Base-by-base conservation (phyloP, 2,113 vertebrate species). In the Cheirogaleus medius region DNA sequence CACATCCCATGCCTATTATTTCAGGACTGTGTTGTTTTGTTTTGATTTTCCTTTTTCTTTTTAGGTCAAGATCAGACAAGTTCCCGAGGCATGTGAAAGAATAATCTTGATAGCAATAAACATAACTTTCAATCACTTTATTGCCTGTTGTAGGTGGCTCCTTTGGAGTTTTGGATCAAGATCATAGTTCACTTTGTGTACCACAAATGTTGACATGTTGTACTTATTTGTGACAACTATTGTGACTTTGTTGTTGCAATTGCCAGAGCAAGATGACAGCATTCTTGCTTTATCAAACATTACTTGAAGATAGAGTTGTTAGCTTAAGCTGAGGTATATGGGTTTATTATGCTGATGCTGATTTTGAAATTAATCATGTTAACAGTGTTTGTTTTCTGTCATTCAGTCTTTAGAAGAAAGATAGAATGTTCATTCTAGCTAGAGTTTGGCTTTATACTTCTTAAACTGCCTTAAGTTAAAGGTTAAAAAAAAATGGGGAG, bases 31-130 rank as follows among this genome's bases (percentile, higher is more conserved):
- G 18, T 87, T 64, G 56, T 27, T 96, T 93, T 82, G 68, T 85
- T 93, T 34, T 14, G 91, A 68, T 25, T 95, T 78, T 73, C 34
- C 25, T 85, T 97, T 96, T 96, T 68, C 64, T 83, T 95, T 80
- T 69, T 74, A 91, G 87, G 47, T 95, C 91, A 97, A 95, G 95
- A 92, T 68, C 71, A 94, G 90, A 95, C 90, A 96, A 71, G 78
- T 23, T 94, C 63, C 83, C 25, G 49, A 60, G 66, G 9, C 27
- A 42, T 60, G 37, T 71, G 78, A 95, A 96, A 97, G 37, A 47
- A 85, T 23, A 76, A 71, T 42, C 12, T 96, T 10, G 8, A 74
- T 86, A 81, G 17, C 23, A 80, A 20, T 97, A 97, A 96, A 95
- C 44, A 34, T 52, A 90, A 37, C 74, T 96, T 96, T 52, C 77